These are phyloP conservation scores for Cladorhizidae sp. DNA, from an alignment of 37 sponge, comb jelly and placozoan genomes.

Conservation along the genomic window DNA sequence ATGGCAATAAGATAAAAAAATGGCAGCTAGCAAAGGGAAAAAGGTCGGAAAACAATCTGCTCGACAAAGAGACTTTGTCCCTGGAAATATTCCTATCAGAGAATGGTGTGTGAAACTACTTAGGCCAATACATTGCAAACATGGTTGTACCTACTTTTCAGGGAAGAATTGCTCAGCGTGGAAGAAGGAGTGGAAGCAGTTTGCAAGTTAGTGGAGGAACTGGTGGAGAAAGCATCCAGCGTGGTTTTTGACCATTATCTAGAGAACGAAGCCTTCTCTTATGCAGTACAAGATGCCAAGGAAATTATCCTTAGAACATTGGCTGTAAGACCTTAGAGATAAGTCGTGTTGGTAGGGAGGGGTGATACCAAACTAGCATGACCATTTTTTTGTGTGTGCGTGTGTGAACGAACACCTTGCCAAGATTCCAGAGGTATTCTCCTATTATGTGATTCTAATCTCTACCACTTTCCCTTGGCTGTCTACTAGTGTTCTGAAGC, in stretches of 20 bases:
- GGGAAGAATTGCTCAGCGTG: slow-evolving; percentile 30
- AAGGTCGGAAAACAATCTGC: slow-evolving; percentile 5
- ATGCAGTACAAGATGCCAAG: slow-evolving; percentile 60
- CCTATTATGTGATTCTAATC: too few relatives aligned
- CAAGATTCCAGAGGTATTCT: too few relatives aligned
- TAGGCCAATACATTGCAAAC: too few relatives aligned
- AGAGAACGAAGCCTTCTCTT: slow-evolving; percentile 38
- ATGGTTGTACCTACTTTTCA: background rate
- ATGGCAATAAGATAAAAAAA: slow-evolving; percentile 11
- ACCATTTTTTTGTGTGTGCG: too few relatives aligned
- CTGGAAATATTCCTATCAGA: slow-evolving; percentile 55
- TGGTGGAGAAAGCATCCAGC: slow-evolving; percentile 47
- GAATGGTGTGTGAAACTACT: slow-evolving; percentile 67
- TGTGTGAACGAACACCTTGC: too few relatives aligned
- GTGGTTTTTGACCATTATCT: slow-evolving; percentile 36
- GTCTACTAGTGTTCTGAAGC: too few relatives aligned
- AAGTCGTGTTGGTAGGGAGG: slow-evolving; percentile 61
- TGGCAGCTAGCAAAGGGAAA: slow-evolving; percentile 34
- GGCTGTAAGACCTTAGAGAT: slow-evolving; percentile 46
- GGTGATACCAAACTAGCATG: too few relatives aligned
- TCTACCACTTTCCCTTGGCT: too few relatives aligned
- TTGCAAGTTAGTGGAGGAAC: slow-evolving; percentile 37
- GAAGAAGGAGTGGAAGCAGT: slow-evolving; percentile 48
- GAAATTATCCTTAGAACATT: slow-evolving; percentile 43
- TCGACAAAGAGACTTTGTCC: slow-evolving; percentile 48